Base-by-base conservation (phyloP, 1,140 invertebrate species). In the Drosophila dunni region DNA sequence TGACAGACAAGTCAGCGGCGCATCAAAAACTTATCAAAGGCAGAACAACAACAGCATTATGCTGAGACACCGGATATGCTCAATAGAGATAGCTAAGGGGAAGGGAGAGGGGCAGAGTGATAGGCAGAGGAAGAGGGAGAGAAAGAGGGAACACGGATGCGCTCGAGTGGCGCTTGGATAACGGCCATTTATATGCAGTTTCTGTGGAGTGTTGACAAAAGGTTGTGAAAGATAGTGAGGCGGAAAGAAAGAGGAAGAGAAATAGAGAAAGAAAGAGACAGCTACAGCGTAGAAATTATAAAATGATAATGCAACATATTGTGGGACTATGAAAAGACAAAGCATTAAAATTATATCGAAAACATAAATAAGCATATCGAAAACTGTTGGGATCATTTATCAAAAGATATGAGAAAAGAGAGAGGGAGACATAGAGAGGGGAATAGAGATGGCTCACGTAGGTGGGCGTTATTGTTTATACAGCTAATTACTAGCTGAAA, bases 291-390 rank as follows among this genome's bases (percentile, higher is more conserved):
- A 54, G 51, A 71, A 88, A 82, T 83, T 79, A 82, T 88, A 81
- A 81, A 85, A 60, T 69, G 82, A 85, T 85, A 85, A 86, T 77
- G 67, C 67, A 61, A 66, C 65, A 53, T 64, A 79, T 78, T 76
- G 69, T 73, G 69, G 69, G 75, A 68, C 56, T 20, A 40, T 53
- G 51, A 56, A 75, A 20, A 46, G 33, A 51, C 44, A 72, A 51
- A 48, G 48, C 57, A 75, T 63, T 75, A 78, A 72, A 74, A 71
- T 58, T 51, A 70, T 53, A 79, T 73, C 75, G 51, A 80, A 45
- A 76, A 71, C 78, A 80, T 81, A 81, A 81, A 81, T 81, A 81
- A 81, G 79, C 82, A 79, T 81, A 85, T 85, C 82, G 81, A 78
- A 78, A 81, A 85, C 67, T 64, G 65, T 75, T 71, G 62, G 53